A percentile compares a stretch with the other conserved stretches of the same genome.
Evolutionary conservation across 1,140 invertebrate genomes (phyloP).

Genomic region (Drosophila pseudoananassae): DNA sequence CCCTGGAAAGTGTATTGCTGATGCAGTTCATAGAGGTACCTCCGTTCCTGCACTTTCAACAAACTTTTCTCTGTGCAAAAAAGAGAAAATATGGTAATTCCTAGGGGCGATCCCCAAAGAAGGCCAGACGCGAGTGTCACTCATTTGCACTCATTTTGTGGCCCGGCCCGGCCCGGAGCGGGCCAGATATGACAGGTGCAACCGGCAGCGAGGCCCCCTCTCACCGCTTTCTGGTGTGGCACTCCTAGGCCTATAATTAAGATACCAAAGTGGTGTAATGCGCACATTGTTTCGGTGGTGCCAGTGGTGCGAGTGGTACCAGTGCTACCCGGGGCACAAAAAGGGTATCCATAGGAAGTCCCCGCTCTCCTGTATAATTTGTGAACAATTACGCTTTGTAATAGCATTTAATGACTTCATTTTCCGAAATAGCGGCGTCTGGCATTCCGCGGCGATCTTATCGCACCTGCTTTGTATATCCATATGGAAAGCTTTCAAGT

Average conservation of each 20-base stretch:
- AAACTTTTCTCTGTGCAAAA: conserved; percentile 4
- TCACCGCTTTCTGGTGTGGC: conserved; percentile 22
- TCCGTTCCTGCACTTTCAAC: background rate
- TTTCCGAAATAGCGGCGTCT: conserved; percentile 58
- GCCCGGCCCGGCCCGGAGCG: background rate
- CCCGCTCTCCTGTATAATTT: conserved; percentile 65
- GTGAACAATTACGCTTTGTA: conserved; percentile 83
- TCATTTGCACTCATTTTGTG: conserved; percentile 53
- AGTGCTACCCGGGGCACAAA: conserved; percentile 17
- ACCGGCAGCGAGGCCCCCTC: conserved; percentile 12
- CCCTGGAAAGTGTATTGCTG: no score
- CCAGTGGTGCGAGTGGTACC: background rate
- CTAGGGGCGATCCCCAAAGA: conserved; percentile 2
- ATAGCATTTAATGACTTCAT: conserved; percentile 82
- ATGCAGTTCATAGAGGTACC: background rate
- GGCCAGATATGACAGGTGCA: conserved; percentile 70
- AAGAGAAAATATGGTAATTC: conserved; percentile 53
- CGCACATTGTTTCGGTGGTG: conserved; percentile 61
- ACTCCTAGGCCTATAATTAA: conserved; percentile 69
- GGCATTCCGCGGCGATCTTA: conserved; percentile 61
- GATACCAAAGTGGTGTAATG: conserved; percentile 72
- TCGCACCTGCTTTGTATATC: conserved; percentile 35
- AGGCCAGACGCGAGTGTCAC: conserved; percentile 57
- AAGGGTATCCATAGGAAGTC: conserved; percentile 60
- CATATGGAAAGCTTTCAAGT: conserved; percentile 35